phyloP scores from a whole-genome alignment of 2,797 vertebrate genomes.

The Nyctalus aviator region DNA sequence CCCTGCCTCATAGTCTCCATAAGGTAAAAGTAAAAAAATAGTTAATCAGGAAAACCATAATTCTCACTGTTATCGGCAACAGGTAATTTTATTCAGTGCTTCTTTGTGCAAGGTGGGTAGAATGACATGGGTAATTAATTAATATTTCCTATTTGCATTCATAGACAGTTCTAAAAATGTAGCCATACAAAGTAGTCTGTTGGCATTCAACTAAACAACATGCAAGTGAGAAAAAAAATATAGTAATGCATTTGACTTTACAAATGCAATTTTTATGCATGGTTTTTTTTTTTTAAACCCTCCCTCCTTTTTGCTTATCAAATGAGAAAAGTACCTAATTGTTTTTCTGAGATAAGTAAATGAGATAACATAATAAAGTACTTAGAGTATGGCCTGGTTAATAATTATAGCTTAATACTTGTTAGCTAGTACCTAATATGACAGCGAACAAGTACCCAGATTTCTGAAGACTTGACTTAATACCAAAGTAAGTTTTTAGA shows the following conservation, averaged over 20 bases:
- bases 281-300: background rate
- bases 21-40: constrained; percentile 51
- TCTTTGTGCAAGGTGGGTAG: background rate
- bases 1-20: background rate
- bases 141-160: background rate
- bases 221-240: background rate
- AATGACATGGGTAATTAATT: background rate
- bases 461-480: background rate
- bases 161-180: background rate
- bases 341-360: background rate
- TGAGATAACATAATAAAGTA: background rate
- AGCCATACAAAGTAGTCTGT: background rate
- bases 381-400: background rate
- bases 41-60: constrained; percentile 19
- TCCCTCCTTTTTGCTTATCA: background rate
- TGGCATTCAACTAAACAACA: background rate
- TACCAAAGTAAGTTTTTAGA: background rate
- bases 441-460: background rate
- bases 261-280: background rate
- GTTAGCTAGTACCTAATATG: background rate
- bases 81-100: constrained; percentile 27
- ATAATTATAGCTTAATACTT: background rate
- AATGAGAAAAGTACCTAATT: background rate
- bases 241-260: background rate
- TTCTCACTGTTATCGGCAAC: background rate